phyloP scores from a whole-genome alignment of 2,888 invertebrate genomes.

The Hyppa rectilinea region DNA sequence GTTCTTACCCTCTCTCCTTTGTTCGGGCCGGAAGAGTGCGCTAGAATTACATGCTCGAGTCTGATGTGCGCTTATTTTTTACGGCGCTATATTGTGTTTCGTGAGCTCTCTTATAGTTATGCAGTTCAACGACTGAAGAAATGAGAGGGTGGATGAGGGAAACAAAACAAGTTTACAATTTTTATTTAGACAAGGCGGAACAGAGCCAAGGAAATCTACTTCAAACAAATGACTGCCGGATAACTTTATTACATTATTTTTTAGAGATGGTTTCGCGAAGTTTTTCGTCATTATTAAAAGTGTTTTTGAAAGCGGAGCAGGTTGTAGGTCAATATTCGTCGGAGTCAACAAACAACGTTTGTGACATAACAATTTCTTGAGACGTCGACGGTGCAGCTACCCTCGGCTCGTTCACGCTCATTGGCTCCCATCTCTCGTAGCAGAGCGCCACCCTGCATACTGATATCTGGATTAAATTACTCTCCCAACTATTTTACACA shows the following conservation, averaged over 20 bases:
- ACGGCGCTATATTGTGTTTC: conserved; percentile 89
- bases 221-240: conserved; percentile 59
- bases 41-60: conserved; percentile 91
- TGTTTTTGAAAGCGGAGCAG: conserved; percentile 27
- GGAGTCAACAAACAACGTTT: conserved; percentile 70
- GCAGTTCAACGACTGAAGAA: conserved; percentile 89
- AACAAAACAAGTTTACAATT: conserved; percentile 86
- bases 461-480: conserved; percentile 89
- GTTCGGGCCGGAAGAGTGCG: conserved; percentile 90
- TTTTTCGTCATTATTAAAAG: conserved; percentile 32
- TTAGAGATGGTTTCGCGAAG: conserved; percentile 8
- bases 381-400: conserved; percentile 68
- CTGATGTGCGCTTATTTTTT: conserved; percentile 91
- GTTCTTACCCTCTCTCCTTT: conserved; percentile 91
- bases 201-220: conserved; percentile 65
- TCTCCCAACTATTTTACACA: conserved; percentile 90
- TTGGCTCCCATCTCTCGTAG: conserved; percentile 80
- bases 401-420: conserved; percentile 70
- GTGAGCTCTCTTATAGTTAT: conserved; percentile 86
- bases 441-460: conserved; percentile 85
- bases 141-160: conserved; percentile 84
- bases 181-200: conserved; percentile 77
- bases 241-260: conserved; percentile 43
- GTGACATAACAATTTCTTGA: conserved; percentile 73
- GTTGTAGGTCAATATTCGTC: conserved; percentile 58